phyloP scores from a whole-genome alignment of 2,888 invertebrate genomes.

The Synanthedon vespiformis region DNA sequence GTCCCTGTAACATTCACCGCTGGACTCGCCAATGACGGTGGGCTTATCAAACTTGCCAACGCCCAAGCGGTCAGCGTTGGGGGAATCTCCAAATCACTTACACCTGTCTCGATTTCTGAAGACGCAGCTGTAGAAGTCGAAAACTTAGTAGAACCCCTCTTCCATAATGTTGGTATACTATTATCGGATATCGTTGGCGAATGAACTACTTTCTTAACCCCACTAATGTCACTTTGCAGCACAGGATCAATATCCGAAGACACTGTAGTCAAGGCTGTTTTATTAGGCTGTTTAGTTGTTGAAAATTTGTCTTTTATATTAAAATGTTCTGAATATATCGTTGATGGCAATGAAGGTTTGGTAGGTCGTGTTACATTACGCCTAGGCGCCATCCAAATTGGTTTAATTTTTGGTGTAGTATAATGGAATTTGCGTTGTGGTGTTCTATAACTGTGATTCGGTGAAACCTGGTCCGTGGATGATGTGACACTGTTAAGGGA shows the following conservation, averaged over 20 bases:
- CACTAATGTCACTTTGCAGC: conserved; percentile 45
- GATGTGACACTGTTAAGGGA: conserved; percentile 50
- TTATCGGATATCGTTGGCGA: conserved; percentile 55
- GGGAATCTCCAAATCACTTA: conserved; percentile 53
- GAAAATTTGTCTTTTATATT: conserved; percentile 41
- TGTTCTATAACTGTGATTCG: conserved; percentile 23
- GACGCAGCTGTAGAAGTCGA: conserved; percentile 34
- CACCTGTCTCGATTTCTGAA: conserved; percentile 21
- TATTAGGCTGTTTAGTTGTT: conserved; percentile 28
- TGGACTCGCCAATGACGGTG: conserved; percentile 32
- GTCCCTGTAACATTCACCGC: conserved; percentile 26
- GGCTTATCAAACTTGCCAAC: conserved; percentile 53
- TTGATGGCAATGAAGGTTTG: conserved; percentile 35
- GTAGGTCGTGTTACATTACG: conserved; percentile 34
- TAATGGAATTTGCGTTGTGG: conserved; percentile 45
- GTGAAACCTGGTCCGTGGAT: conserved; percentile 25
- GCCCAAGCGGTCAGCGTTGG: conserved; percentile 67
- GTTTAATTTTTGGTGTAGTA: conserved; percentile 50
- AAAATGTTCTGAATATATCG: conserved; percentile 57
- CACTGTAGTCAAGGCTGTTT: conserved; percentile 44
- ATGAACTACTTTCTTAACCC: conserved; percentile 48
- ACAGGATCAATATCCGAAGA: conserved; percentile 65
- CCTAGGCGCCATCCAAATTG: conserved; percentile 54
- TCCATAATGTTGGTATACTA: conserved; percentile 57
- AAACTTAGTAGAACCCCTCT: conserved; percentile 63